phyloP scores from a whole-genome alignment of 2,797 vertebrate genomes.

The Semotilus atromaculatus region DNA sequence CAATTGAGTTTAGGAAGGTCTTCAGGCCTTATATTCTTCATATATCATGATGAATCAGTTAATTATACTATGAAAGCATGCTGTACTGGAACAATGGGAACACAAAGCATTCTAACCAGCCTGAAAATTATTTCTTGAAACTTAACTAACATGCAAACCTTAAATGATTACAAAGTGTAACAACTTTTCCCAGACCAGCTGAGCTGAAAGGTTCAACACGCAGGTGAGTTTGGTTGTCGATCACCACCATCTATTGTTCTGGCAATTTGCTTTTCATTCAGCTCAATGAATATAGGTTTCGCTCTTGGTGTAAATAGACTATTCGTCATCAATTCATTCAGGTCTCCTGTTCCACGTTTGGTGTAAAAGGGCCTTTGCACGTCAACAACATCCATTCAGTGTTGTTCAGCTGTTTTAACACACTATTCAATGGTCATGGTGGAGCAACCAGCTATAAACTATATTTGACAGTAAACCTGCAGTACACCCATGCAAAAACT shows the following conservation, averaged over 20 bases:
- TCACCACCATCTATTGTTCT: slow-evolving; percentile 1
- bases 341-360: not conserved
- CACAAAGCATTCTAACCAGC: not conserved
- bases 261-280: slow-evolving; percentile 3
- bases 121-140: not conserved
- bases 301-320: not conserved
- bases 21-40: not conserved
- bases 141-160: not conserved
- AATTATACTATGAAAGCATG: not conserved
- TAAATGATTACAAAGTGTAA: not conserved
- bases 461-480: not conserved
- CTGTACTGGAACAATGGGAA: not conserved
- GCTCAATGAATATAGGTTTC: not conserved
- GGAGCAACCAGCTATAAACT: not conserved
- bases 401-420: slow-evolving; percentile 4
- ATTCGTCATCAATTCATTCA: not conserved
- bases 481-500: not conserved
- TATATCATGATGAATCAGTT: not conserved
- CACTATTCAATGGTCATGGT: not conserved
- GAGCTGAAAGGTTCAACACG: not conserved
- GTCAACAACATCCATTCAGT: slow-evolving; percentile 6
- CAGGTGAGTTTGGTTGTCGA: not conserved
- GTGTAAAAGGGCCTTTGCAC: not conserved
- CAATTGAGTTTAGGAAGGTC: not conserved
- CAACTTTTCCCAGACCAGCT: not conserved